Conservation (phyloP, 2,797 vertebrate genomes). For the Triplophysa bombifrons region DNA sequence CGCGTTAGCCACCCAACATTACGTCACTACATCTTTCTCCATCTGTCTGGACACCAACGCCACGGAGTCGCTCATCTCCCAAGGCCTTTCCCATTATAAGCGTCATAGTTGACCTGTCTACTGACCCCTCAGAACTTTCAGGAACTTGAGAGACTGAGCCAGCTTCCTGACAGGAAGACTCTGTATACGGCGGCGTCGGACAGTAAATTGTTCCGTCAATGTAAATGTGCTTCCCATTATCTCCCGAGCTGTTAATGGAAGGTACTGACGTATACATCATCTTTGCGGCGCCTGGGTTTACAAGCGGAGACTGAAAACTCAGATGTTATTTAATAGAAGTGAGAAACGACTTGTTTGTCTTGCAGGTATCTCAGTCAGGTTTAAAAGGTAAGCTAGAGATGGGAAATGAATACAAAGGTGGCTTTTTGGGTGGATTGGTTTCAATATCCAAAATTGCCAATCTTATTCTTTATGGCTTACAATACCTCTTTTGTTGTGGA, state of each 20-base stretch:
- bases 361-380: slow-evolving; percentile 21
- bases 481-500: too few species aligned
- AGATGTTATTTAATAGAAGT: slow-evolving; percentile 42
- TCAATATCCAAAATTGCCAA: neutral
- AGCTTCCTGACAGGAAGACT: slow-evolving; percentile 56
- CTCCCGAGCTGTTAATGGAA: slow-evolving; percentile 36
- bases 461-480: too few species aligned
- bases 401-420: slow-evolving; percentile 8
- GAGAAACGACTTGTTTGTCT: slow-evolving; percentile 32
- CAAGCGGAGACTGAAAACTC: slow-evolving; percentile 17
- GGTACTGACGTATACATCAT: slow-evolving; percentile 33
- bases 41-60: slow-evolving; percentile 42
- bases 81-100: slow-evolving; percentile 48
- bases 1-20: neutral
- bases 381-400: slow-evolving; percentile 14
- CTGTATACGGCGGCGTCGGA: slow-evolving; percentile 17
- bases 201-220: slow-evolving; percentile 11
- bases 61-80: slow-evolving; percentile 46
- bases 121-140: slow-evolving; percentile 54
- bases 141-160: slow-evolving; percentile 17
- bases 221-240: slow-evolving; percentile 52
- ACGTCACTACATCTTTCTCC: slow-evolving; percentile 13
- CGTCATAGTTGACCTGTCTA: slow-evolving; percentile 38
- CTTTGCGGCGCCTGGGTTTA: slow-evolving; percentile 45
- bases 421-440: too few species aligned